Percentiles rank a stretch among this genome's conserved stretches.
phyloP scores from a whole-genome alignment of 2,888 invertebrate species.

The Laothoe populi region DNA sequence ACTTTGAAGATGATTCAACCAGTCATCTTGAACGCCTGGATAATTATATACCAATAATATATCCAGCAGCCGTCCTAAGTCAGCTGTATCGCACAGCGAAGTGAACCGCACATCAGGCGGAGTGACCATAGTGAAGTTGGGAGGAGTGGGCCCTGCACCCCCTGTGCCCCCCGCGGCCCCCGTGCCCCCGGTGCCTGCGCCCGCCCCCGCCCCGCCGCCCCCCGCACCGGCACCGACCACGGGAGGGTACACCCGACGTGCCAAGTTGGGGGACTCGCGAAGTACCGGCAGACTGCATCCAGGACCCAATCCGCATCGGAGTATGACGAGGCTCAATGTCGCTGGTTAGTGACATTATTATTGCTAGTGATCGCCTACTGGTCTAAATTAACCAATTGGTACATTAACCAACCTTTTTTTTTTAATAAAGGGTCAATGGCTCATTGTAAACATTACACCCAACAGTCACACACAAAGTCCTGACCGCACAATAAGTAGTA shows the following conservation, averaged over 20 bases:
- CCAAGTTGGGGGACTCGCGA: slow-evolving; percentile 89
- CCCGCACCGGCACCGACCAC: slow-evolving; percentile 32
- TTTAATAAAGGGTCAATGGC: too few species aligned
- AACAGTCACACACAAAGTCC: too few species aligned
- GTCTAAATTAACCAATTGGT: too few species aligned
- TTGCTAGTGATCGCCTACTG: too few species aligned
- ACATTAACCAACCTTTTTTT: too few species aligned
- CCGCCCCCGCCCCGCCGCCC: slow-evolving; percentile 38
- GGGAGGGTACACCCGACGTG: slow-evolving; percentile 84
- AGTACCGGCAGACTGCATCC: slow-evolving; percentile 90
- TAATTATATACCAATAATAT: too few species aligned
- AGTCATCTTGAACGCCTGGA: too few species aligned
- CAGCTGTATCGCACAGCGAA: slow-evolving; percentile 75
- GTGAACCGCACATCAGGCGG: slow-evolving; percentile 90
- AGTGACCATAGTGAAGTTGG: slow-evolving; percentile 92
- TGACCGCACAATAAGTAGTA: too few species aligned
- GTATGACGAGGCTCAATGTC: slow-evolving; percentile 91
- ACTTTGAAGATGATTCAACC: too few species aligned
- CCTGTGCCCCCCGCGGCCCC: slow-evolving; percentile 36
- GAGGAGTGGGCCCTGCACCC: slow-evolving; percentile 72
- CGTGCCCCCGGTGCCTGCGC: slow-evolving; percentile 59
- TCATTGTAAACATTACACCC: too few species aligned
- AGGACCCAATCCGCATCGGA: slow-evolving; percentile 89
- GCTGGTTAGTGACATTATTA: slow-evolving; percentile 73
- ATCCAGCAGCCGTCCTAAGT: slow-evolving; percentile 64